Conservation (phyloP, 2,888 invertebrate species). For the Agrilus biguttatus region DNA sequence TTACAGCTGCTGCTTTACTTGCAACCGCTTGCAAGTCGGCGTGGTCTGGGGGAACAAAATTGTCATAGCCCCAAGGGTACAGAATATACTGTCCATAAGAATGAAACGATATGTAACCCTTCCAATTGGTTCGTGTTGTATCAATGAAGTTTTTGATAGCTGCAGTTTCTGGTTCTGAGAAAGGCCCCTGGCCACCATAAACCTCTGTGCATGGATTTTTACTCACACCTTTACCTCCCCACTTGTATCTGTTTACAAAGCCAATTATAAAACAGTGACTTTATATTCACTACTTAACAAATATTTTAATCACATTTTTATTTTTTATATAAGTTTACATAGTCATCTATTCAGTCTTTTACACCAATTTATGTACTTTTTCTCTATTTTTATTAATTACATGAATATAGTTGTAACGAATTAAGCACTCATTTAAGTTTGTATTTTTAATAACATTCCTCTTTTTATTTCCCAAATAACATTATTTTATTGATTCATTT, state of each 20-base stretch:
- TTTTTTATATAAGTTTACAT: too few relatives aligned
- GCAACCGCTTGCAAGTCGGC: slow-evolving; percentile 56
- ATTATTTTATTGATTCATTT: too few relatives aligned
- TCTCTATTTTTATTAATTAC: too few relatives aligned
- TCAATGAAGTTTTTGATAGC: slow-evolving; percentile 44
- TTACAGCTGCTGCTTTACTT: slow-evolving; percentile 50
- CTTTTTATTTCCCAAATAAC: too few relatives aligned
- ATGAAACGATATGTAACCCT: slow-evolving; percentile 66
- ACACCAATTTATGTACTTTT: too few relatives aligned
- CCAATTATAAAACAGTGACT: slow-evolving; percentile 10
- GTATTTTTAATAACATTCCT: too few relatives aligned
- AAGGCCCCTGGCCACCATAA: slow-evolving; percentile 61
- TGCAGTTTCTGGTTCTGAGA: slow-evolving; percentile 76
- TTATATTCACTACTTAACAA: too few relatives aligned
- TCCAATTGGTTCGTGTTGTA: slow-evolving; percentile 37
- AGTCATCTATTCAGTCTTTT: too few relatives aligned
- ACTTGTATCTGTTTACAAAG: slow-evolving; percentile 44
- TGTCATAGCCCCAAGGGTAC: slow-evolving; percentile 78
- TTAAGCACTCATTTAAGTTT: too few relatives aligned
- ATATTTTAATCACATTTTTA: too few relatives aligned
- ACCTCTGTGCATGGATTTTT: slow-evolving; percentile 70
- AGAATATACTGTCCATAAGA: slow-evolving; percentile 77
- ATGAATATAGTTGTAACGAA: too few relatives aligned
- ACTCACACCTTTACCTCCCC: slow-evolving; percentile 77
- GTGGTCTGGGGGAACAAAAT: slow-evolving; percentile 53